Evolutionary conservation across 2,113 vertebrate species (phyloP).

Genomic region (Anas platyrhynchos): DNA sequence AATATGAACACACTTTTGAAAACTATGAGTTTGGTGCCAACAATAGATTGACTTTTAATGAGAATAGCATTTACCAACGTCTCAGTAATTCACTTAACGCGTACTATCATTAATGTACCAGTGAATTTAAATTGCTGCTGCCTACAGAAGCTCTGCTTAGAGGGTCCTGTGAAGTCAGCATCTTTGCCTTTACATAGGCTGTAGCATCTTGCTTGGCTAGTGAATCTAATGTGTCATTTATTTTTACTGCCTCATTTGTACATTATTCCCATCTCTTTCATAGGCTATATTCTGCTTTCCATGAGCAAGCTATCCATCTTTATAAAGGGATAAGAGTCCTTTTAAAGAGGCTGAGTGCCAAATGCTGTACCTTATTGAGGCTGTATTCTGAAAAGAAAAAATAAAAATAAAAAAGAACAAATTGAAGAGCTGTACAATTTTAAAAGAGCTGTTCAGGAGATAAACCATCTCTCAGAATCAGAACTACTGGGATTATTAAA

Average conservation of each 20-base stretch:
- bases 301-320: constrained; percentile 33
- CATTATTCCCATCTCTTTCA: constrained; percentile 40
- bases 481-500: constrained; percentile 1
- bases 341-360: constrained; percentile 37
- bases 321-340: constrained; percentile 46
- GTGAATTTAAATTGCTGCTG: constrained; percentile 36
- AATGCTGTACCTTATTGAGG: constrained; percentile 18
- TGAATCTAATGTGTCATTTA: constrained; percentile 70
- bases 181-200: constrained; percentile 55
- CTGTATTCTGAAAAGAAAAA: constrained; percentile 15
- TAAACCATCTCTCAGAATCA: not conserved
- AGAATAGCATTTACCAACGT: constrained; percentile 29
- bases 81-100: constrained; percentile 28
- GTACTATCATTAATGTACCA: constrained; percentile 43
- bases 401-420: constrained; percentile 21
- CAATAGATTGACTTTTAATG: constrained; percentile 60
- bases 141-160: constrained; percentile 19
- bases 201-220: constrained; percentile 67
- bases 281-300: constrained; percentile 15
- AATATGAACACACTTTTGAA: constrained; percentile 42
- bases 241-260: constrained; percentile 72
- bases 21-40: constrained; percentile 51
- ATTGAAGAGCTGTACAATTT: not conserved
- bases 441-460: not conserved
- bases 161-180: constrained; percentile 67